Evolutionary conservation across 2,888 invertebrate species (phyloP), one percentile per base, ranked within the genome.

Genomic region (Calameuta idolon): DNA sequence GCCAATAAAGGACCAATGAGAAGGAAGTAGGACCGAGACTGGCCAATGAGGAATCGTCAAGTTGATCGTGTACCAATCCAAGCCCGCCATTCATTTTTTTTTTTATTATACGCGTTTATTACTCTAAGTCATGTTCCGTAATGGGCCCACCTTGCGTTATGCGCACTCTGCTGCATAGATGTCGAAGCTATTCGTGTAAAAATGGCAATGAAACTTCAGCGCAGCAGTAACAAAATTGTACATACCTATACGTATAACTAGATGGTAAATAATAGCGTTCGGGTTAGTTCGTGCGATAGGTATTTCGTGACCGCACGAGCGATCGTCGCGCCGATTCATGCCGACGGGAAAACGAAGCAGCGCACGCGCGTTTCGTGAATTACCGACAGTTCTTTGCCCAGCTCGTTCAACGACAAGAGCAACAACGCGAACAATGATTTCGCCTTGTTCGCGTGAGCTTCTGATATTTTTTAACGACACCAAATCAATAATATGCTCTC

Each of bases 401-500:
- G 9, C 23, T 55, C 23, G 55, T 55, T 55, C 55, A 9, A 9
- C 9, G 23, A 55, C 55, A 23, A 55, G 9, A 23, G 55, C 23
- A 55, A 23, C 23, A 55, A 23, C 23, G 23, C 9, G 23, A 55
- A 9, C 55, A 5, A 55, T 55, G 5, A 55, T 1, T 23, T 23
- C 1, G 23, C 23, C 55, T 55, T 9, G 15, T 55, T 55, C 55
- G 2, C 23, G 55, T 9, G 55, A 23, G 15, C 55, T 23, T 23
- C 9, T 9, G 55, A 23, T 15, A 55, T 23, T 23, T 55, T 55
- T 23, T n/a, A n/a, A 15, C 55, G 55, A 55, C 55, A 23, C 55
- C 55, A 55, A 55, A 55, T 23, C 23, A 76, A 74, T 55, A 68
- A 73, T 69, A 40, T 75, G 79, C 79, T 79, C 79, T 79, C 79